phyloP scores from a whole-genome alignment of 2,888 invertebrate genomes.

The Hedychridium roseum region DNA sequence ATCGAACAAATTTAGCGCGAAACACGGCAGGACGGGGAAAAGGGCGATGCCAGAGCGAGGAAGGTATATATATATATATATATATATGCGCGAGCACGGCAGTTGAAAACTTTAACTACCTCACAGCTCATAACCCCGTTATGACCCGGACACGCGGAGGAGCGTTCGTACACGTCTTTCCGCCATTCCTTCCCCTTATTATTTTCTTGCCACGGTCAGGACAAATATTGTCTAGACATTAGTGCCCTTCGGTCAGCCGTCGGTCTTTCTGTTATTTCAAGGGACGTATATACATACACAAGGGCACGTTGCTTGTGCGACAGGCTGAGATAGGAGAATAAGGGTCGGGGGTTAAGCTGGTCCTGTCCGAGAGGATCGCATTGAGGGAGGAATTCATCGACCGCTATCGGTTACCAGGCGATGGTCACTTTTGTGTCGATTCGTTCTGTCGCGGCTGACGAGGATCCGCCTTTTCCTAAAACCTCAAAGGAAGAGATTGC shows the following conservation, averaged over 20 bases:
- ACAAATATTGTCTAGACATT: constrained; percentile 57
- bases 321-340: no score
- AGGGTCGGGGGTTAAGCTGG: constrained; percentile 23
- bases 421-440: constrained; percentile 57
- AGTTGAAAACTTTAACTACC: constrained; percentile 59
- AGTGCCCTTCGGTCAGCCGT: constrained; percentile 23
- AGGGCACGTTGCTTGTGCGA: no score
- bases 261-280: constrained; percentile 32
- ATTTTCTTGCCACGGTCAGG: constrained; percentile 53
- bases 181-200: constrained; percentile 45
- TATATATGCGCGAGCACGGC: constrained; percentile 29
- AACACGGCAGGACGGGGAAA: constrained; percentile 35
- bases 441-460: constrained; percentile 25
- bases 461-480: constrained; percentile 38
- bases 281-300: no score
- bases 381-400: constrained; percentile 25
- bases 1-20: constrained; percentile 54
- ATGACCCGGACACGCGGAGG: constrained; percentile 43
- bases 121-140: constrained; percentile 60
- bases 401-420: constrained; percentile 49
- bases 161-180: constrained; percentile 1
- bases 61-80: constrained; percentile 4
- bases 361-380: constrained; percentile 13
- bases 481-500: constrained; percentile 51
- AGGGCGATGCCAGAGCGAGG: constrained; percentile 7